Base-by-base conservation (phyloP, 2,113 vertebrate genomes). In the Herpetotheres cachinnans region DNA sequence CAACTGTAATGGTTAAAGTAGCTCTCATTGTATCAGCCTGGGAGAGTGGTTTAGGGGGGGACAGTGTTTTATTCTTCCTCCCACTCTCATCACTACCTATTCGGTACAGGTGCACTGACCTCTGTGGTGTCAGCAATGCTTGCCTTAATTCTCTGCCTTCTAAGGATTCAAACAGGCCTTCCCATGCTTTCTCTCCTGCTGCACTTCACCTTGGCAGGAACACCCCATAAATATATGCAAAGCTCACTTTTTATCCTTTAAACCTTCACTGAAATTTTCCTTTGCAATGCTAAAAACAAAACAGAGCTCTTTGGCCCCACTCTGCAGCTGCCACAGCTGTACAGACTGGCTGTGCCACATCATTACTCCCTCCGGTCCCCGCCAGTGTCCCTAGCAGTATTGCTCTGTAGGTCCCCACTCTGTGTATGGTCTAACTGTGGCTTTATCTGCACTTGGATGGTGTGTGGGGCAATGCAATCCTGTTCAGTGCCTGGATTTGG, bases 341-440 rank as follows among this genome's bases (percentile, higher is more conserved):
- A 3, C 62, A 26, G 8, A 15, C 19, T 12, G 21, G 12, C 18
- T 2, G 0, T 18, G 22, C 22, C 2, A 0, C 32, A 38, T 34
- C 0, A 0, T 36, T 18, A 10, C 29, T 59, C 16, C 29, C 6
- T 4, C 29, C 0, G 0, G 3, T 20, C 22, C 20, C 21, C 9
- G 1, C 1, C 2, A 0, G 20, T 22, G 25, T 17, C 47, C 15
- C 14, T 8, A 40, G 55, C 11, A 18, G 13, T 34, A 7, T 30
- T 85, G 42, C 20, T n/a, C 32, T 29, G 25, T 10, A 20, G 34
- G 8, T 46, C 30, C 22, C 10, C 34, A 8, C 21, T 34, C 65
- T 25, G 5, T 7, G 1, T 7, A 29, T 8, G 8, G 11, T 36
- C 26, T 52, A 52, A 24, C 7, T 5, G 32, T 6, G 14, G 6